Percentiles rank a stretch among this genome's conserved stretches.
Evolutionary conservation across 2,113 vertebrate genomes (phyloP).

Genomic region (Callithrix jacchus): DNA sequence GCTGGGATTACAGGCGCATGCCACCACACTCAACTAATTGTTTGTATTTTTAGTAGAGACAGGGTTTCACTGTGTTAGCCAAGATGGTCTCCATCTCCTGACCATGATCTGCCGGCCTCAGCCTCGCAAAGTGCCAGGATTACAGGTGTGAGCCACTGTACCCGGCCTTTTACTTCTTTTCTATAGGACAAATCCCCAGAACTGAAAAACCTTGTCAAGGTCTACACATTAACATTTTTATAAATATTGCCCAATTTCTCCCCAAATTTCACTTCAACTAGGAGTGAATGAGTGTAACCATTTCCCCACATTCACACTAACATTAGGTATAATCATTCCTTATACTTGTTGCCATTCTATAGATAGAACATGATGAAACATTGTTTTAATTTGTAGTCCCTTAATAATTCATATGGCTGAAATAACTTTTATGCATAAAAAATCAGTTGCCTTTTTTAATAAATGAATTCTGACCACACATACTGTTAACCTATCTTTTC

Average conservation of each 20-base stretch:
- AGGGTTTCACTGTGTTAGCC: no score
- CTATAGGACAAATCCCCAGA: background rate
- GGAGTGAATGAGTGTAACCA: background rate
- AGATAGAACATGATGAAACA: background rate
- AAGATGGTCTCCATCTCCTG: no score
- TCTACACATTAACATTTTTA: background rate
- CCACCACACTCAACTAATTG: no score
- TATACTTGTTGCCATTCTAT: background rate
- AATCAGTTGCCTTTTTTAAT: no score
- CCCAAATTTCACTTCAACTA: conserved; percentile 8
- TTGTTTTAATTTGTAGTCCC: background rate
- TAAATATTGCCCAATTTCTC: background rate
- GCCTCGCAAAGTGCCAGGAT: no score
- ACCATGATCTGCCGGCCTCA: no score
- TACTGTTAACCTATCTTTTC: no score
- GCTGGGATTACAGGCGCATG: no score
- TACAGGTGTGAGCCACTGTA: no score
- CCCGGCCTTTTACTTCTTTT: background rate
- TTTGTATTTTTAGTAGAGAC: no score
- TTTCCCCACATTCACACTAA: background rate
- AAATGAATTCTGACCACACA: no score
- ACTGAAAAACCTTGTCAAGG: background rate
- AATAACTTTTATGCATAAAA: background rate
- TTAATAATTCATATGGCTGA: background rate
- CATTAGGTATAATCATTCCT: background rate